Evolutionary conservation across 2,113 vertebrate species (phyloP).

Genomic region (Equus przewalskii): DNA sequence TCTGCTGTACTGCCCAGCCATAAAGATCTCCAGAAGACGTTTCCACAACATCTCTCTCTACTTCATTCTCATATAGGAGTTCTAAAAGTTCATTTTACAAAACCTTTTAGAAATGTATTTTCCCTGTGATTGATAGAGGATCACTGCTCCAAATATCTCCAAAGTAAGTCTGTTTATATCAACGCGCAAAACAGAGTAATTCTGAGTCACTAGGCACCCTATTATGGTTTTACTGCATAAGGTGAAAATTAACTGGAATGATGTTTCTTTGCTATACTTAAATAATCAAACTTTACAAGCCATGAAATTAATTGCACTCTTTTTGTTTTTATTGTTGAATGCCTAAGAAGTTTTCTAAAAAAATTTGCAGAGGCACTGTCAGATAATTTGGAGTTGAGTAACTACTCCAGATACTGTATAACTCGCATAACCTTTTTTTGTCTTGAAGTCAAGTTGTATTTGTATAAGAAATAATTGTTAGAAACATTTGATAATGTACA

Average conservation of each 20-base stretch:
- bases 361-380: constrained; percentile 77
- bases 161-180: constrained; percentile 22
- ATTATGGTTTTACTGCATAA: constrained; percentile 50
- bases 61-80: not conserved
- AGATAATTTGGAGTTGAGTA: constrained; percentile 69
- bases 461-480: constrained; percentile 86
- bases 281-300: constrained; percentile 71
- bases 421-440: constrained; percentile 72
- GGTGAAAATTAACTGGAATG: constrained; percentile 82
- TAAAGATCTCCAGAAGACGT: not conserved
- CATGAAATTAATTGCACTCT: constrained; percentile 82
- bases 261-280: constrained; percentile 64
- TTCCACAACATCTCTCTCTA: not conserved
- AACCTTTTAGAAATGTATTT: constrained; percentile 34
- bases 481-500: constrained; percentile 87
- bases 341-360: constrained; percentile 71
- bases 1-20: not conserved
- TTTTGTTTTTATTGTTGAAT: constrained; percentile 65
- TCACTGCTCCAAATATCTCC: constrained; percentile 12
- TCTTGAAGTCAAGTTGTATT: constrained; percentile 81
- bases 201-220: constrained; percentile 30
- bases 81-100: constrained; percentile 39
- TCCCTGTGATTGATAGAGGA: not conserved
- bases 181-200: not conserved
- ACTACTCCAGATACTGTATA: constrained; percentile 79